phyloP scores from a whole-genome alignment of 2,888 invertebrate species.

The Conchocele bisecta region DNA sequence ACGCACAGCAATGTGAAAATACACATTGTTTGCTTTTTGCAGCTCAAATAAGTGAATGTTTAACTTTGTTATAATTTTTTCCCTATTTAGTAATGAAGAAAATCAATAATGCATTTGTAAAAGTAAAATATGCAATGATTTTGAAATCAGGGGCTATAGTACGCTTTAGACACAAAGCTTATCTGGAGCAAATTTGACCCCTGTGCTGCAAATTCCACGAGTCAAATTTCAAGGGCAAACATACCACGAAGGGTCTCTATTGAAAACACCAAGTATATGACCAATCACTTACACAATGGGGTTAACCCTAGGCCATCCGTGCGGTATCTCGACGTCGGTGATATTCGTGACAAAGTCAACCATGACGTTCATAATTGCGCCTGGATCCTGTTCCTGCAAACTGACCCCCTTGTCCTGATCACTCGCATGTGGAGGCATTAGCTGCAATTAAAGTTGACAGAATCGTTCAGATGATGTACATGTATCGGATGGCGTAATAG shows the following conservation, averaged over 20 bases:
- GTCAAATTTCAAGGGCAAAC: background rate
- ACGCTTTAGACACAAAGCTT: too few relatives aligned
- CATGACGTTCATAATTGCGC: constrained; percentile 35
- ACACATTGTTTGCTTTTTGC: too few relatives aligned
- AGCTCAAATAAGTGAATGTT: too few relatives aligned
- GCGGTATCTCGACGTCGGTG: constrained; percentile 35
- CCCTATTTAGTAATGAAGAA: too few relatives aligned
- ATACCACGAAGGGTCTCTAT: background rate
- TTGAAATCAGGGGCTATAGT: too few relatives aligned
- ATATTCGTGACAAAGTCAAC: constrained; percentile 57
- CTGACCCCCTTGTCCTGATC: constrained; percentile 86
- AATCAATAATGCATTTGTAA: too few relatives aligned
- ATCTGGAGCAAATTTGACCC: too few relatives aligned
- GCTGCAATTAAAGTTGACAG: constrained; percentile 75
- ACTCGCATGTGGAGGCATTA: constrained; percentile 88
- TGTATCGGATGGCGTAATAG: too few relatives aligned
- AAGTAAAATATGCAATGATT: too few relatives aligned
- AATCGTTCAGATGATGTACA: background rate
- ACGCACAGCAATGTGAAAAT: too few relatives aligned
- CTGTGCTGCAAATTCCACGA: background rate
- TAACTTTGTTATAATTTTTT: too few relatives aligned
- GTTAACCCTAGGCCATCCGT: constrained; percentile 66
- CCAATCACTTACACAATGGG: constrained; percentile 64
- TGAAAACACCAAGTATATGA: background rate
- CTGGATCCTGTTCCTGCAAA: constrained; percentile 43